These are phyloP conservation scores for Apoda limacodes DNA, from an alignment of 2,888 invertebrate species.

Conservation along the genomic window DNA sequence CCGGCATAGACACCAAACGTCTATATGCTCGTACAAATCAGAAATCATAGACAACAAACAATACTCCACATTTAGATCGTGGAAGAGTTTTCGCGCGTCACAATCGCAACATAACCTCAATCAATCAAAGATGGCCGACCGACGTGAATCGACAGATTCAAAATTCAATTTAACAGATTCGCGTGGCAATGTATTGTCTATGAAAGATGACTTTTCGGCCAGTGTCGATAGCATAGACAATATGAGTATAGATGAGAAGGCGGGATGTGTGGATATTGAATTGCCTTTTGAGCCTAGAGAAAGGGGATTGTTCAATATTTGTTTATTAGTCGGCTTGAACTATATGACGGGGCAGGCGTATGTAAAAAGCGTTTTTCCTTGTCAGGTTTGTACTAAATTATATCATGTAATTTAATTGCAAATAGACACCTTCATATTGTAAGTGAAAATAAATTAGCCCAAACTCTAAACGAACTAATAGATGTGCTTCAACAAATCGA, in stretches of 20 bases:
- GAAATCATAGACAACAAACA: constrained; percentile 35
- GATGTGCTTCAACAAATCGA: too few relatives aligned
- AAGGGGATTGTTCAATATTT: constrained; percentile 73
- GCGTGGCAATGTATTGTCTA: constrained; percentile 37
- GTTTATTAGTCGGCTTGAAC: constrained; percentile 76
- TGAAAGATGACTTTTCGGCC: constrained; percentile 32
- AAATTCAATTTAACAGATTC: constrained; percentile 47
- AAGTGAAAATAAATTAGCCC: too few relatives aligned
- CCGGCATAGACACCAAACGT: constrained; percentile 48
- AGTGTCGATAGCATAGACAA: constrained; percentile 33
- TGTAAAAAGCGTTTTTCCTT: constrained; percentile 78
- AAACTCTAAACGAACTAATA: too few relatives aligned
- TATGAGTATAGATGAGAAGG: constrained; percentile 48
- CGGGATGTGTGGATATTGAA: constrained; percentile 49
- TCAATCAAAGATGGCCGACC: constrained; percentile 34
- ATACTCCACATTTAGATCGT: constrained; percentile 55
- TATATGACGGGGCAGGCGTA: constrained; percentile 75
- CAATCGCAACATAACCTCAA: constrained; percentile 34
- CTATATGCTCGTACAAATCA: constrained; percentile 49
- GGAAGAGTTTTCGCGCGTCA: constrained; percentile 58
- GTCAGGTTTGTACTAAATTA: too few relatives aligned
- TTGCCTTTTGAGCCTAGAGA: constrained; percentile 48
- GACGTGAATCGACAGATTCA: constrained; percentile 31
- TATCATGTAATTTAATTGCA: too few relatives aligned
- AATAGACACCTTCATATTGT: too few relatives aligned